Percentiles rank a stretch among this genome's conserved stretches.
These are phyloP conservation scores for Corythoichthys haematopterus DNA, from an alignment of 2,113 vertebrate species.

Conservation along the genomic window DNA sequence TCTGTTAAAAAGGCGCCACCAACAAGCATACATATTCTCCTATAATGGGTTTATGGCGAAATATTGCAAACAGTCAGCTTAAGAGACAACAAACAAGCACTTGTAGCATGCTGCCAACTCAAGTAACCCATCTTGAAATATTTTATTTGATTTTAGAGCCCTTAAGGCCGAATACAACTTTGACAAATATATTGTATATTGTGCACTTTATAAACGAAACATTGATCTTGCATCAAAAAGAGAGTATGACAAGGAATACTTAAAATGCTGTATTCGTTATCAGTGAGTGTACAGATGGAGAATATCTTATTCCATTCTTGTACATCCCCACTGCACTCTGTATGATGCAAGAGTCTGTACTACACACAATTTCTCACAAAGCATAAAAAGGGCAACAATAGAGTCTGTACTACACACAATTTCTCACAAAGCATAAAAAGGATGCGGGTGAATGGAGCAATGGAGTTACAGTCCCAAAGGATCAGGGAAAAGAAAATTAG, in stretches of 20 bases:
- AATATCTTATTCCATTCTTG: background rate
- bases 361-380: slow-evolving; percentile 7
- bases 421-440: slow-evolving; percentile 8
- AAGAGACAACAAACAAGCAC: background rate
- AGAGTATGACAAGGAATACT: background rate
- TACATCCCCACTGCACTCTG: slow-evolving; percentile 9
- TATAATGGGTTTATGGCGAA: too few relatives aligned
- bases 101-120: too few relatives aligned
- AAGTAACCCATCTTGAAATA: too few relatives aligned
- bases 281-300: slow-evolving; percentile 5
- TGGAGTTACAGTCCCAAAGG: slow-evolving; percentile 17
- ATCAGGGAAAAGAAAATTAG: slow-evolving; percentile 20
- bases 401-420: background rate
- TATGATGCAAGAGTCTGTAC: slow-evolving; percentile 8
- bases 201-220: background rate
- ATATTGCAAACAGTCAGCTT: too few relatives aligned
- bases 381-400: background rate
- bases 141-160: too few relatives aligned
- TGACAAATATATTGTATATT: background rate
- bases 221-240: background rate
- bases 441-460: slow-evolving; percentile 25
- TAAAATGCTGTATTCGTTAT: background rate
- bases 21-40: too few relatives aligned
- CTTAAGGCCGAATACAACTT: background rate
- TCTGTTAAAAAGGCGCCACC: too few relatives aligned